Conservation (phyloP, 2,797 vertebrate genomes). For the Onychomys leucogaster region DNA sequence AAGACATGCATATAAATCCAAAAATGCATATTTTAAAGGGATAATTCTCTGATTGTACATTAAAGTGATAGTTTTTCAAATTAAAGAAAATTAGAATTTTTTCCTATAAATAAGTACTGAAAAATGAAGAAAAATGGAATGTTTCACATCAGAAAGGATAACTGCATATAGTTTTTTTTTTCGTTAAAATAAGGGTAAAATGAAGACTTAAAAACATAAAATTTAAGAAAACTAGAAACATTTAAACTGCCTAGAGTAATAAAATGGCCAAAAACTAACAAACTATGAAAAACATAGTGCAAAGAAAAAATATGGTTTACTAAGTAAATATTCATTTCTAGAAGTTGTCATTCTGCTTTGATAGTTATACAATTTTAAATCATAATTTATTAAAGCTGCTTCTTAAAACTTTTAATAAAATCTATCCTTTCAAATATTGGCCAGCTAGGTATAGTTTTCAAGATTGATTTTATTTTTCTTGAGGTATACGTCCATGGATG, state of each 20-base stretch:
- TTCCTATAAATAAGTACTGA: not conserved
- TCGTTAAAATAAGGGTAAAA: not conserved
- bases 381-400: not conserved
- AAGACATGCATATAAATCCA: not conserved
- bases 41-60: not conserved
- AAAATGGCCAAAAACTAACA: not conserved
- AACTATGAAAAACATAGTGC: not conserved
- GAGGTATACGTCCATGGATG: too few relatives aligned
- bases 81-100: not conserved
- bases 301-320: not conserved
- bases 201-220: not conserved
- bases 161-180: not conserved
- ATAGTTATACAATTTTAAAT: not conserved
- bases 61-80: not conserved
- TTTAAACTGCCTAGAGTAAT: conserved; percentile 16
- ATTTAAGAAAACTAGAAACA: not conserved
- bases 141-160: not conserved
- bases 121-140: conserved; percentile 1
- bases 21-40: not conserved
- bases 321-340: not conserved
- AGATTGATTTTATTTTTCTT: not conserved
- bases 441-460: not conserved
- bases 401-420: not conserved
- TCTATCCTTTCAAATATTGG: not conserved
- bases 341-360: not conserved